Base-by-base conservation (phyloP, 1,140 invertebrate genomes). In the Drosophila willistoni region DNA sequence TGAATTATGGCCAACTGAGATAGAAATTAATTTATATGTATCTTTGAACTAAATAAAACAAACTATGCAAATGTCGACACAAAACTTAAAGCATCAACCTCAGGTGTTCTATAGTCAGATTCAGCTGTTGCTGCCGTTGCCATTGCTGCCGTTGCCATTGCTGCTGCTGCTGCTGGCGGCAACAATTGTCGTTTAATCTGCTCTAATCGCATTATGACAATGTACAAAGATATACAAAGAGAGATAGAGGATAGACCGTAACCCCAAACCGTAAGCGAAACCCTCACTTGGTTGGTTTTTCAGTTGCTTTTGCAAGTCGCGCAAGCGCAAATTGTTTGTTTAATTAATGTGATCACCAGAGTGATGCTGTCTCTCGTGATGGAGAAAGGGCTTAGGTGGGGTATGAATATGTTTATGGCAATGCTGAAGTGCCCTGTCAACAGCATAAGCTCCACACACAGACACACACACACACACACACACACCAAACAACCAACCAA, bases 181-280 rank as follows among this genome's bases (percentile, higher is more conserved):
- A 73, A 89, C 84, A 87, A 89, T 89, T 87, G 77, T 89, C 84
- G 69, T 77, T 65, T 87, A 87, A 87, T 89, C 83, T 87, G 80
- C 83, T 89, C 83, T 87, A 89, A 87, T 87, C 83, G 83, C 84
- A 89, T 87, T 87, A 89, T 80, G 83, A 62, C 82, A 64, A 65
- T 64, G 59, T 51, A 22, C 19, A 10, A 3, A 47, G 44, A 47
- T 70, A 55, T 41, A 65, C 60, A 19, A 57, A 56, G 63, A 68
- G 56, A 64, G 34, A 64, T 33, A 44, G 60, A 33, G 29, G 19
- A 14, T 29, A 29, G 29, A 64, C 19, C 25, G 25, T 51, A 51
- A 19, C 19, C 17, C 17, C 17, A 51, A 51, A 54, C 57, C 56
- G 10, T 63, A 51, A 59, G 41, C 39, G 12, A 60, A 29, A 39